Evolutionary conservation across 2,797 vertebrate genomes (phyloP).

Genomic region (Tauraco hartlaubi): DNA sequence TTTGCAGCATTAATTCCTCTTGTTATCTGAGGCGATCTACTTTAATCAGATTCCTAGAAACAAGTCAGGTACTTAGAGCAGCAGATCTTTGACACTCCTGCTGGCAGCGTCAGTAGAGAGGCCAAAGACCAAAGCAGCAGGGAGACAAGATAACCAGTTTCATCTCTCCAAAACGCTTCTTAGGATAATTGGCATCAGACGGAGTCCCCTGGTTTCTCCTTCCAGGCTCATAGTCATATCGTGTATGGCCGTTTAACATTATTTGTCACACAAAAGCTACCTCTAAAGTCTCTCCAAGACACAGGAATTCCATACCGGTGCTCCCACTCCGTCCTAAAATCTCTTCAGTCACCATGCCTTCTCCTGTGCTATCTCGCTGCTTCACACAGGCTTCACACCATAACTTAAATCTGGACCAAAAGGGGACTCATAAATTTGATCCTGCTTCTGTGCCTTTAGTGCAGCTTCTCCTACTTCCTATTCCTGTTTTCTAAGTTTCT

Average conservation of each 20-base stretch:
- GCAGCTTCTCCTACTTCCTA: background rate
- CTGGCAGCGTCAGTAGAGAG: background rate
- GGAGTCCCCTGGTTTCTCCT: background rate
- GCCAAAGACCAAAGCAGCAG: background rate
- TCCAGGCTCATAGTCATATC: background rate
- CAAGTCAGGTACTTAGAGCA: slow-evolving; percentile 48
- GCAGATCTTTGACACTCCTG: slow-evolving; percentile 34
- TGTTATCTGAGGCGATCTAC: slow-evolving; percentile 65
- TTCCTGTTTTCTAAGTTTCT: background rate
- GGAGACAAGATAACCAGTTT: background rate
- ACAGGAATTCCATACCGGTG: background rate
- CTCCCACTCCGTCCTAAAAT: background rate
- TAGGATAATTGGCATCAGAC: background rate
- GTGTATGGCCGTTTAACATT: background rate
- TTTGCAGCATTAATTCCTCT: slow-evolving; percentile 62
- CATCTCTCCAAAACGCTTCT: background rate
- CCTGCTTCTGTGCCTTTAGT: background rate
- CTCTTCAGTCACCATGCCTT: background rate
- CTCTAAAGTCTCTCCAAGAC: background rate
- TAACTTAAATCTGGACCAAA: background rate
- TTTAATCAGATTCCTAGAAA: slow-evolving; percentile 72
- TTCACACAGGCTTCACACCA: background rate
- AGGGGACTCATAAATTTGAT: background rate
- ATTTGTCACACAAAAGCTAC: background rate
- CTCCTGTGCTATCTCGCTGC: background rate